A percentile compares a stretch with the other conserved stretches of the same genome.
phyloP scores from a whole-genome alignment of 2,888 invertebrate genomes.

The Venusia cambrica region DNA sequence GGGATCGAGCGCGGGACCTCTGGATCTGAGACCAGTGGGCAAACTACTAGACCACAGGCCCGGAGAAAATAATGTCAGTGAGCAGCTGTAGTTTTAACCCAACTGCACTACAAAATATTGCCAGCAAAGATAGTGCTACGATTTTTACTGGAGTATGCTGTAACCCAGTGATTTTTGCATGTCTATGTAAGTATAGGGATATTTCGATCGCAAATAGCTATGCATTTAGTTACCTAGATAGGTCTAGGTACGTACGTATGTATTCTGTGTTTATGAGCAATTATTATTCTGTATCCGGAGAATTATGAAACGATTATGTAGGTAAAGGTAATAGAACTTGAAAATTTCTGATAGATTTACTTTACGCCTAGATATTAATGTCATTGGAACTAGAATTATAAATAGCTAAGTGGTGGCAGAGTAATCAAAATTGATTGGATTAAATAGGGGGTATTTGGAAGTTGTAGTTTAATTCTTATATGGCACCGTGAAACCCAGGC shows the following conservation, averaged over 20 bases:
- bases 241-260: no score
- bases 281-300: slow-evolving; percentile 16
- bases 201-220: slow-evolving; percentile 15
- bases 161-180: not conserved
- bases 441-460: slow-evolving; percentile 6
- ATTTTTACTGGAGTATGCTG: not conserved
- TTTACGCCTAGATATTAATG: not conserved
- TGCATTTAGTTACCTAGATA: no score
- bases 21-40: no score
- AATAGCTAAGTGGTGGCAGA: not conserved
- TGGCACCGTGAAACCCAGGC: slow-evolving; percentile 1
- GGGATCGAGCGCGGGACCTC: no score
- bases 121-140: no score
- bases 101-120: no score
- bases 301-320: slow-evolving; percentile 11
- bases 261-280: slow-evolving; percentile 10
- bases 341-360: not conserved
- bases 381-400: not conserved
- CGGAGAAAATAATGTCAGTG: no score
- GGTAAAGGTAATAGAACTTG: not conserved
- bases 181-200: slow-evolving; percentile 3
- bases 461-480: slow-evolving; percentile 2
- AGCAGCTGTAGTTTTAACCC: no score
- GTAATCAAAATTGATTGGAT: slow-evolving; percentile 3
- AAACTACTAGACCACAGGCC: no score